These are phyloP conservation scores for Agonopterix alstromeriana DNA, from an alignment of 2,888 invertebrate species.

Conservation along the genomic window DNA sequence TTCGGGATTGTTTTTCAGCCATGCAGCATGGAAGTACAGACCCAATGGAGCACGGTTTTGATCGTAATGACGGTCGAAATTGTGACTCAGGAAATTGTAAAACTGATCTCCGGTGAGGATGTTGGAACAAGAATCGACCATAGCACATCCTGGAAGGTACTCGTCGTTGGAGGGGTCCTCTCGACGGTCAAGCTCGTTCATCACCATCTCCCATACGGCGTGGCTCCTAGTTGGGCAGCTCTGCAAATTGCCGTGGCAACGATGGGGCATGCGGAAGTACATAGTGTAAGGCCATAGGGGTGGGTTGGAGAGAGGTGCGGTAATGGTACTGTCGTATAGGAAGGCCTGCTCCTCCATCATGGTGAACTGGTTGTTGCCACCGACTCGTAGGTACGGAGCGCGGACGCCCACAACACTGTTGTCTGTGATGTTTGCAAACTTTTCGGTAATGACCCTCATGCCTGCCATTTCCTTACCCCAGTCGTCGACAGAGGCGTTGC, in stretches of 20 bases:
- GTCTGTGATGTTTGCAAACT: constrained; percentile 92
- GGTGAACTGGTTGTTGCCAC: constrained; percentile 96
- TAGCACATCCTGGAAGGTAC: constrained; percentile 92
- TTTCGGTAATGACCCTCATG: constrained; percentile 92
- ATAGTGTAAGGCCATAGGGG: constrained; percentile 99
- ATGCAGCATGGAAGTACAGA: constrained; percentile 95
- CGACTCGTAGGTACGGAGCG: constrained; percentile 92
- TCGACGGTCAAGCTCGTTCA: constrained; percentile 94
- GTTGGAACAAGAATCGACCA: constrained; percentile 97
- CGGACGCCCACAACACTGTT: constrained; percentile 94
- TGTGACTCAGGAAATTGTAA: constrained; percentile 95
- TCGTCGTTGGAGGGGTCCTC: constrained; percentile 94
- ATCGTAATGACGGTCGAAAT: constrained; percentile 94
- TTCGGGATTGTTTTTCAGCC: constrained; percentile 95
- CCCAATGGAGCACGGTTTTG: constrained; percentile 93
- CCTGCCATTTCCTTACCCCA: constrained; percentile 98
- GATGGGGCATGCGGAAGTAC: constrained; percentile 97
- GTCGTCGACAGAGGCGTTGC: constrained; percentile 92
- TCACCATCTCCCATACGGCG: constrained; percentile 97
- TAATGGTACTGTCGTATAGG: constrained; percentile 96
- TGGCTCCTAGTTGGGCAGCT: constrained; percentile 94
- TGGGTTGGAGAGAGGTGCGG: constrained; percentile 92
- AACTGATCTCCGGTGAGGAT: constrained; percentile 94
- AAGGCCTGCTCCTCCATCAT: constrained; percentile 98
- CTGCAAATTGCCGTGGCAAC: constrained; percentile 94